Base-by-base conservation (phyloP, 2,797 vertebrate genomes). In the Hephaestus fuliginosus region DNA sequence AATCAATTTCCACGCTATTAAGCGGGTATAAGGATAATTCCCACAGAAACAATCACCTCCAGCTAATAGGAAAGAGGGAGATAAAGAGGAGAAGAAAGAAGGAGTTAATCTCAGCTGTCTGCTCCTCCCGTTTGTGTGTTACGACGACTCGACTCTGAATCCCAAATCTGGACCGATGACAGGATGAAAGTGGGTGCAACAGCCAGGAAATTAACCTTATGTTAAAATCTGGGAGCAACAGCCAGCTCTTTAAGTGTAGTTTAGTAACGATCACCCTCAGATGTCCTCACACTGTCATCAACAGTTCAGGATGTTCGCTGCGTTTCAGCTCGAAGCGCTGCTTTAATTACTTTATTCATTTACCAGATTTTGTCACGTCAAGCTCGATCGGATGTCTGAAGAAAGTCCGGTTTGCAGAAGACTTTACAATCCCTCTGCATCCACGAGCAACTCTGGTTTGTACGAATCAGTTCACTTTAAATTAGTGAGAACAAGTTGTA, bases 1-100 rank as follows among this genome's bases (percentile, higher is more conserved):
- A 80, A 91, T 91, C 87, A 89, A 88, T 90, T 89, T 90, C 73
- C 70, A 88, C 9, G 48, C 78, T 82, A 77, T 86, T 88, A 88
- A 79, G 51, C 8, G 76, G 51, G 71, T 69, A 66, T 44, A 61
- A 76, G 80, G 79, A 92, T 89, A 73, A 88, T 88, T 88, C 83
- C 75, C 74, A 70, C 52, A 75, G 84, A 91, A 86, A 91, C 87
- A 87, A 89, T 86, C 74, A 74, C 86, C 76, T 64, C 61, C 60
- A 75, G 86, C 81, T 44, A 80, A 86, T 44, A 51, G 80, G 60
- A 82, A 41, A 10, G 64, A 43, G 60, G 22, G 53, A 33, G 74
- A 78, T 41, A 62, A 80, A 65, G 76, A 70, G 57, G 66, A 51
- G 62, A 9, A 17, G 61, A 70, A 14, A 39, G 55, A 76, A 79